These are phyloP conservation scores for Gymnarchus niloticus DNA, from an alignment of 2,113 vertebrate genomes.

Conservation along the genomic window DNA sequence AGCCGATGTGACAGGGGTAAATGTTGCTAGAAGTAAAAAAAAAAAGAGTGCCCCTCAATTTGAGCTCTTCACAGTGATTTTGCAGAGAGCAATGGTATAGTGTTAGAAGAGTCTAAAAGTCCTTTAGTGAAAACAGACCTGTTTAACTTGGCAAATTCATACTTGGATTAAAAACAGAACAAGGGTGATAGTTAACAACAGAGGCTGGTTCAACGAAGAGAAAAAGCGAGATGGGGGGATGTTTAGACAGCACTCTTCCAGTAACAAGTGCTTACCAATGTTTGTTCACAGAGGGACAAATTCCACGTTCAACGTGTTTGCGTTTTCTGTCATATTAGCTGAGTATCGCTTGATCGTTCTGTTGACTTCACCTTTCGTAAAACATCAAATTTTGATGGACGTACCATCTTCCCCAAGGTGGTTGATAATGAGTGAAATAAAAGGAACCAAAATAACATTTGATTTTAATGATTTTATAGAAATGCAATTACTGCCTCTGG, in stretches of 20 bases:
- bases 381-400: not conserved
- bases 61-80: not conserved
- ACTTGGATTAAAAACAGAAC: slow-evolving; percentile 4
- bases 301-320: slow-evolving; percentile 21
- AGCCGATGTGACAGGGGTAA: not conserved
- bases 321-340: not conserved
- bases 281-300: slow-evolving; percentile 27
- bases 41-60: not conserved
- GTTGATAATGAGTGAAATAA: not conserved
- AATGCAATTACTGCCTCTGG: too few relatives aligned
- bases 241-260: slow-evolving; percentile 23
- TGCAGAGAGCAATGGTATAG: not conserved
- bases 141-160: slow-evolving; percentile 28
- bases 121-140: not conserved
- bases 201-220: not conserved
- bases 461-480: not conserved
- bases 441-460: not conserved
- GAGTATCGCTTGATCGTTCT: not conserved
- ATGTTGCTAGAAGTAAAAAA: not conserved
- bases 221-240: not conserved
- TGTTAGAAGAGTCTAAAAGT: slow-evolving; percentile 33
- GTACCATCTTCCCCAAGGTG: not conserved
- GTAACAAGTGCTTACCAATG: slow-evolving; percentile 26
- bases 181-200: not conserved
- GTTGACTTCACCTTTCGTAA: not conserved